Base-by-base conservation (phyloP, 1,140 invertebrate species). In the Drosophila repletoides region DNA sequence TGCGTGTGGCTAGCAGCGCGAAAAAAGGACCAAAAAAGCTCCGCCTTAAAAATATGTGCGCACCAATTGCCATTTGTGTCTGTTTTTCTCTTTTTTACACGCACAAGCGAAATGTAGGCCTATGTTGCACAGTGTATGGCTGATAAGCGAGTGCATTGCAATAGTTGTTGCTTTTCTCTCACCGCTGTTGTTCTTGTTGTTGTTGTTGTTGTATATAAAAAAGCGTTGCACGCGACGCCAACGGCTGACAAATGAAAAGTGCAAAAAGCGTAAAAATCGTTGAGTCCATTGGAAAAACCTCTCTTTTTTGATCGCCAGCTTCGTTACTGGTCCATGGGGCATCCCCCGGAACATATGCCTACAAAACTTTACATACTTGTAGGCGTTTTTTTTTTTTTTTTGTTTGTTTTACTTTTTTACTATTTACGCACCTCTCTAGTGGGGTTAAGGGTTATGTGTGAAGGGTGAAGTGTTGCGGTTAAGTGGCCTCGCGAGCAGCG, bases 21-120 rank as follows among this genome's bases (percentile, higher is more conserved):
- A 83, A 88, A 88, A 88, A 88, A 88, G 87, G 74, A 83, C 76
- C 86, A 88, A 88, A 88, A 88, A 88, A 88, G 86, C 86, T 88
- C 86, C 86, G 86, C 86, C 86, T 88, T 88, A 87, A 88, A 88
- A 88, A 86, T 87, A 79, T 68, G 72, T 66, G 83, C 76, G 81
- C 81, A 88, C 81, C 81, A 87, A 87, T 83, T 87, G 81, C 81
- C 83, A 87, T 87, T 81, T 87, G 81, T 87, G 69, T 87, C 76
- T 80, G 56, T 79, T 86, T 86, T 87, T 87, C 76, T 87, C 83
- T 86, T 76, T 87, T 87, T 87, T 87, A 61, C 80, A 80, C 80
- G 79, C 79, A 83, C 64, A 43, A 15, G 51, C 63, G 55, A 64
- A 64, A 64, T 63, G 66, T 64, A 60, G 59, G 66, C 66, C 66